Evolutionary conservation across 2,888 invertebrate species (phyloP), one percentile per base, ranked within the genome.

Genomic region (Emmelina monodactyla): DNA sequence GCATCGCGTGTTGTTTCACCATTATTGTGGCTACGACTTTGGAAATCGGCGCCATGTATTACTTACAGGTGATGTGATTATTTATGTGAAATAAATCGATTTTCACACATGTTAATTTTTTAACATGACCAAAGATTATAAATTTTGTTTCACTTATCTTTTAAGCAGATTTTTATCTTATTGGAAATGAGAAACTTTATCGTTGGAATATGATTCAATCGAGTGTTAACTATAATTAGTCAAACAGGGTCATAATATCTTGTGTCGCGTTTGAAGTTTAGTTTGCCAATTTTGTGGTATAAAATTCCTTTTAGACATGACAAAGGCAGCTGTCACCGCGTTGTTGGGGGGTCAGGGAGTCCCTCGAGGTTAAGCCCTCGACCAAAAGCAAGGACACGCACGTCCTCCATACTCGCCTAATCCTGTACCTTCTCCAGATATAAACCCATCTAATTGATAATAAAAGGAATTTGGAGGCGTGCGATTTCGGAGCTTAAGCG

Each of bases 361-460:
- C 73, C 73, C 73, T 49, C 55, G 68, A 57, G 73, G 65, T 62
- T 78, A 76, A 78, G 78, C 76, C 67, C 62, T 58, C 56, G 58
- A 53, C 62, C 59, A 47, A 53, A 57, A 53, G 49, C 49, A 47
- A 54, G 65, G 72, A 69, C 78, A 78, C 78, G 78, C 71, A 66
- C 73, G 57, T 60, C 53, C 55, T 62, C 63, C 61, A 58, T 53
- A 62, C 64, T 61, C 63, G 47, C 55, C 64, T 73, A 72, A 78
- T 75, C 75, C 75, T 14, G 55, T 65, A 65, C 66, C 73, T 70
- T 67, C 70, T 68, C 64, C 59, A 56, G 70, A 75, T 69, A 73
- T 75, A 75, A 78, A 76, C 69, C 75, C 72, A 71, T 71, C 76
- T 78, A 78, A 76, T 78, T 76, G 78, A 75, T 73, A 76, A 78